Conservation (phyloP, 2,797 vertebrate genomes). For the Buphagus erythrorhynchus region DNA sequence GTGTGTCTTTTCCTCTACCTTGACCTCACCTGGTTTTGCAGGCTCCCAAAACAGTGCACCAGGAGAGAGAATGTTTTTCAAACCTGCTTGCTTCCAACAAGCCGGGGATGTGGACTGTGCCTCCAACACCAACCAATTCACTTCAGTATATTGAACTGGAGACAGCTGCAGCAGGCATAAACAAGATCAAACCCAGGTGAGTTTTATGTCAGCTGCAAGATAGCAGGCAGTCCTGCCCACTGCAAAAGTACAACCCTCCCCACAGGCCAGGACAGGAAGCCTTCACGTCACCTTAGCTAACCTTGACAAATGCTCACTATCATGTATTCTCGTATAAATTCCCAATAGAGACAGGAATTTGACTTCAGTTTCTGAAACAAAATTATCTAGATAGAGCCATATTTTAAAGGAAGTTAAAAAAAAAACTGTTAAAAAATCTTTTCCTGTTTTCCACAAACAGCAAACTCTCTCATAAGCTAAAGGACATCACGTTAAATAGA, state of each 20-base stretch:
- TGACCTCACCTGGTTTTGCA: background rate
- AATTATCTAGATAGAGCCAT: background rate
- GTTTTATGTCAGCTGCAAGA: background rate
- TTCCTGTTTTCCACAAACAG: background rate
- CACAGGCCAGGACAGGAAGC: background rate
- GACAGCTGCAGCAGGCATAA: background rate
- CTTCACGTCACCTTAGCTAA: background rate
- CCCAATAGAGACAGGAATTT: background rate
- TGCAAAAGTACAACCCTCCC: background rate
- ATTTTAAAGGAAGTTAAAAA: background rate
- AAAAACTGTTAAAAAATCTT: background rate
- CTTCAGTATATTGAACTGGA: background rate
- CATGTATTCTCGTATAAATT: background rate
- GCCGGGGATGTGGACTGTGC: background rate
- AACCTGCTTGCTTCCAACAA: background rate
- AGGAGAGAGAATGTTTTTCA: background rate
- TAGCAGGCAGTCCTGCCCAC: background rate
- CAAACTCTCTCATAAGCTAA: background rate
- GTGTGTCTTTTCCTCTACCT: background rate
- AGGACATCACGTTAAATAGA: background rate
- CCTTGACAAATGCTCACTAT: background rate
- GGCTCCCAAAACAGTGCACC: background rate
- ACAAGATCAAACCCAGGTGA: background rate
- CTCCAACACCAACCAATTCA: rapidly evolving
- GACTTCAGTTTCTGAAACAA: background rate